phyloP scores from a whole-genome alignment of 2,888 invertebrate genomes.

The Drosophila mercatorum region DNA sequence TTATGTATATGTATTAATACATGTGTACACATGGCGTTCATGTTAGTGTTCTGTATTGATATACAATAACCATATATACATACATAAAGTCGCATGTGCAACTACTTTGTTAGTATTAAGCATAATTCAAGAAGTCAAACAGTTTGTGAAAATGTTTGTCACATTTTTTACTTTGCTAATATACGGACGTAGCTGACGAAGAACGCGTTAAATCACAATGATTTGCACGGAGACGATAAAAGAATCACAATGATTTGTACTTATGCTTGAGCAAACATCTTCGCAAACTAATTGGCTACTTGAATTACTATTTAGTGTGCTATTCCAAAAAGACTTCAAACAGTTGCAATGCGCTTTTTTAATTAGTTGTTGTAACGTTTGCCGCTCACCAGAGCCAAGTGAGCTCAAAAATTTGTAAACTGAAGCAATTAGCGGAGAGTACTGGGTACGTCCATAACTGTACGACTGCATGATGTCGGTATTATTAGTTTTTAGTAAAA shows the following conservation, averaged over 20 bases:
- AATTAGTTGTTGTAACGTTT: constrained; percentile 49
- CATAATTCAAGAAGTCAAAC: constrained; percentile 12
- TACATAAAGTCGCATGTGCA: constrained; percentile 18
- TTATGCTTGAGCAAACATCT: constrained; percentile 36
- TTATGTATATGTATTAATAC: constrained; percentile 43
- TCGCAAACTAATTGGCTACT: constrained; percentile 29
- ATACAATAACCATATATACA: constrained; percentile 32
- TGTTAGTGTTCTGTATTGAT: constrained; percentile 22
- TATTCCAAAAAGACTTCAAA: constrained; percentile 71
- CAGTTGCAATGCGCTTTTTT: constrained; percentile 60
- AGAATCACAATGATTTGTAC: constrained; percentile 12
- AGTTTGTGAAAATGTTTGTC: constrained; percentile 16
- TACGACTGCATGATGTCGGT: constrained; percentile 66
- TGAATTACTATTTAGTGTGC: constrained; percentile 63
- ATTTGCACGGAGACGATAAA: constrained; percentile 1
- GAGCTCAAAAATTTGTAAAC: constrained; percentile 59
- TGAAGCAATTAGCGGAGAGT: constrained; percentile 72
- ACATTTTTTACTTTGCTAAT: constrained; percentile 44
- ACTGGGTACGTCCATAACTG: constrained; percentile 62
- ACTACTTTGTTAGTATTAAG: constrained; percentile 45
- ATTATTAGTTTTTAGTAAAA: constrained; percentile 67
- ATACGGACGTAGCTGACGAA: constrained; percentile 6
- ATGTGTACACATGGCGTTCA: constrained; percentile 15
- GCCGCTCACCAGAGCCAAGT: constrained; percentile 42
- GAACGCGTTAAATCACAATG: constrained; percentile 1